Percentiles rank a stretch among this genome's conserved stretches.
phyloP scores from a whole-genome alignment of 1,140 invertebrate genomes.

The Drosophila parabipectinata region DNA sequence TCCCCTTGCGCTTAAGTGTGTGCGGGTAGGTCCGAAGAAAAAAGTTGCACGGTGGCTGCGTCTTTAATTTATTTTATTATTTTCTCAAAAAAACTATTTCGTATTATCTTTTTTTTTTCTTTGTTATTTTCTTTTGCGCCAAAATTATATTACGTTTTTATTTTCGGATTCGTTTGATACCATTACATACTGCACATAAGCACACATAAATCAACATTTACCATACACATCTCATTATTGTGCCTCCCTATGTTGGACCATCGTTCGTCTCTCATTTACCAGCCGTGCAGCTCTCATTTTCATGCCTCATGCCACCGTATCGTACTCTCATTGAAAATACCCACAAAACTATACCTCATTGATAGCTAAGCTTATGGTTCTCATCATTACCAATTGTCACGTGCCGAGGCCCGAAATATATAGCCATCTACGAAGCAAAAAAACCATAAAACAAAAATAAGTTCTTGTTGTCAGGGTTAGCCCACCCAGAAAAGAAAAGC shows the following conservation, averaged over 20 bases:
- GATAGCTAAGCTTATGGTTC: constrained; percentile 19
- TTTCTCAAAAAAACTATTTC: constrained; percentile 41
- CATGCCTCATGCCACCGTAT: constrained; percentile 22
- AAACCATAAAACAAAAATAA: constrained; percentile 45
- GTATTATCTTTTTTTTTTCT: constrained; percentile 28
- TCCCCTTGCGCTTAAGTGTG: constrained; percentile 29
- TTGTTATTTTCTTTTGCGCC: constrained; percentile 45
- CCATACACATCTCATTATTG: constrained; percentile 49
- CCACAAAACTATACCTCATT: constrained; percentile 18
- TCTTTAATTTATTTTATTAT: constrained; percentile 49
- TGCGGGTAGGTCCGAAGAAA: constrained; percentile 68
- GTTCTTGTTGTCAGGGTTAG: constrained; percentile 76
- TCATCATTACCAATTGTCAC: constrained; percentile 55
- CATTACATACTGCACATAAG: constrained; percentile 40
- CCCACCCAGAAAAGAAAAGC: constrained; percentile 38
- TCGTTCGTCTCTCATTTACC: constrained; percentile 44
- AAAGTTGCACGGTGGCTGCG: constrained; percentile 83
- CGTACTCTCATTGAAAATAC: constrained; percentile 29
- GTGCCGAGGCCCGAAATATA: constrained; percentile 50
- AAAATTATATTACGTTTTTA: constrained; percentile 73
- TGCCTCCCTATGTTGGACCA: constrained; percentile 49
- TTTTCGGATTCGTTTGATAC: constrained; percentile 75
- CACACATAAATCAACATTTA: constrained; percentile 32
- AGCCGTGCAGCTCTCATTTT: constrained; percentile 61
- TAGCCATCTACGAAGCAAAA: constrained; percentile 7